Percentiles rank a stretch among this genome's conserved stretches.
Conservation (phyloP, 2,888 invertebrate genomes). For the Sicus ferrugineus region DNA sequence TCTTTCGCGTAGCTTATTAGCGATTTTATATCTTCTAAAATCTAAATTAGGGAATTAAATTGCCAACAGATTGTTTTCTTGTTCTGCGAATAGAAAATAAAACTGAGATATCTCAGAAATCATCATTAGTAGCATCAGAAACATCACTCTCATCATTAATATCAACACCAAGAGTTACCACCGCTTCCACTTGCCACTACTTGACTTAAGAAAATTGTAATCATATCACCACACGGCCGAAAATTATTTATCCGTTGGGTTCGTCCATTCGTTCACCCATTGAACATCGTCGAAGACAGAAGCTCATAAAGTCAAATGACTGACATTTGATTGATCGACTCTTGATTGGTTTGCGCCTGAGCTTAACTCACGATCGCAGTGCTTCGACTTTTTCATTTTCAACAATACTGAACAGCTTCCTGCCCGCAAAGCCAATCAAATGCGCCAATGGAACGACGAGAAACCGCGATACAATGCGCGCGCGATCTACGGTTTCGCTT, state of each 20-base stretch:
- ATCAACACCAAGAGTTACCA: no score
- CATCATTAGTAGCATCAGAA: no score
- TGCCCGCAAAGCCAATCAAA: not conserved
- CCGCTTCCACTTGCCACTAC: no score
- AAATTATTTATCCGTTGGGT: not conserved
- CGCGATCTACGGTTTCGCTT: not conserved
- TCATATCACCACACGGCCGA: not conserved
- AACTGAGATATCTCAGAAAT: no score
- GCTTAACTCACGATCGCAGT: not conserved
- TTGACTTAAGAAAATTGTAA: not conserved
- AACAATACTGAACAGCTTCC: not conserved
- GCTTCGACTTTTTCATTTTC: constrained; percentile 1
- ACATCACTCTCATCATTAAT: not conserved
- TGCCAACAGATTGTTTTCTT: constrained; percentile 40
- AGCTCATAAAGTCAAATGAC: constrained; percentile 16
- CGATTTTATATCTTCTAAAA: not conserved
- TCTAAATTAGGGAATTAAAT: constrained; percentile 18
- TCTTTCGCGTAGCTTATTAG: no score
- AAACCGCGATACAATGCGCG: not conserved
- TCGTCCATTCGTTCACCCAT: not conserved
- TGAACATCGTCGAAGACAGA: not conserved
- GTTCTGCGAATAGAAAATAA: no score
- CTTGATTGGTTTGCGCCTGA: constrained; percentile 16
- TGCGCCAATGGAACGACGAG: not conserved
- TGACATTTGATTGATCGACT: constrained; percentile 28